Evolutionary conservation across 2,888 invertebrate species (phyloP), one percentile per base, ranked within the genome.

Genomic region (Nineta flava): DNA sequence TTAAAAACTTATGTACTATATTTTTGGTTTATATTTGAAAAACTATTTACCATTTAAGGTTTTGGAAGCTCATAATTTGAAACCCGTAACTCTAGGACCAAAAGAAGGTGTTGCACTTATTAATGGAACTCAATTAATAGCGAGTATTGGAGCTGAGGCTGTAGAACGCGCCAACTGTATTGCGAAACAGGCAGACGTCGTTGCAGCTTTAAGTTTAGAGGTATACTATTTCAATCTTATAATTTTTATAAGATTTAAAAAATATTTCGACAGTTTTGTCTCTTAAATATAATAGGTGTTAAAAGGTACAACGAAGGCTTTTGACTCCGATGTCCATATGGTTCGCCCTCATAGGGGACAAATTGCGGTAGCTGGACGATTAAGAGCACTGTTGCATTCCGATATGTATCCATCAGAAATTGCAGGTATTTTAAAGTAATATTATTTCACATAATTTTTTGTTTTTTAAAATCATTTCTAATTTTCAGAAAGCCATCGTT

Each of bases 101-200:
- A 81, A 81, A 63, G 81, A 81, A 67, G 79, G 78, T 2, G 58
- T 81, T 17, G 74, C 77, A 1, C 61, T 81, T 52, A 77, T 81
- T 56, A 81, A 81, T 61, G 81, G 80, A 38, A 81, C 81, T 10
- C 80, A 81, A 58, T 65, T 81, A 53, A 80, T 81, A 44, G 74
- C 79, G 9, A 72, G 78, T 9, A 62, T 81, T 17, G 80, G 79
- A 38, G 75, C 77, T 10, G 76, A 79, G 65, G 79, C 76, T 5
- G 68, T 79, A 2, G 75, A 77, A 59, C 61, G 78, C 54, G 72
- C 79, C 0, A 67, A 68, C 42, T 68, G 67, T 50, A 72, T 79
- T 48, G 74, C 76, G 2, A 63, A 72, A 51, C 79, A 80, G 59
- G 79, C 79, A 1, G 79, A 80, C 59, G 71, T 81, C 7, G 73